These are phyloP conservation scores for Mustelus asterias DNA, from an alignment of 2,113 vertebrate genomes.

Conservation along the genomic window DNA sequence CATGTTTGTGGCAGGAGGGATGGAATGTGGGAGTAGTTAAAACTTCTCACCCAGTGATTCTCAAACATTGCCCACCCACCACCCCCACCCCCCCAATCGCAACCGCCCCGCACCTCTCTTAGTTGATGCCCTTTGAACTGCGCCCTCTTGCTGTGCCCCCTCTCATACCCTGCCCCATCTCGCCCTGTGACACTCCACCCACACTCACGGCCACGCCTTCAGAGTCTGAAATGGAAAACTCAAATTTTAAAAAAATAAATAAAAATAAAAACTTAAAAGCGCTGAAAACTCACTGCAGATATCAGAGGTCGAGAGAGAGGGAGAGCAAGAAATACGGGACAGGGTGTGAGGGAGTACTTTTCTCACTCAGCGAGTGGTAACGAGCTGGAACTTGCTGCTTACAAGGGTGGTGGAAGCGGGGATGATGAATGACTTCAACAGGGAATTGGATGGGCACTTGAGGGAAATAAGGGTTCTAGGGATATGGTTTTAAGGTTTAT, in stretches of 20 bases:
- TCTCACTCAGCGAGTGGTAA: neutral
- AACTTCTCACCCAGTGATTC: neutral
- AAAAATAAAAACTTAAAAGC: neutral
- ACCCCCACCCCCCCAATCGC: neutral
- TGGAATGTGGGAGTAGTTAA: neutral
- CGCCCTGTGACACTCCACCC: neutral
- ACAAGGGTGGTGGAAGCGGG: too few species aligned
- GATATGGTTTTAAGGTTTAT: too few species aligned
- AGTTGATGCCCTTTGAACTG: neutral
- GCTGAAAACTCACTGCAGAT: neutral
- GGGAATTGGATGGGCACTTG: neutral
- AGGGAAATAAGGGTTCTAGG: too few species aligned
- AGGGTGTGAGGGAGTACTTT: too few species aligned
- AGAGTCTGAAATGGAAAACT: too few species aligned
- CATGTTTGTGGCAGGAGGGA: neutral
- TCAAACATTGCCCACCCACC: neutral
- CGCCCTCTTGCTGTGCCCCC: too few species aligned
- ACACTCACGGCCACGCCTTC: neutral
- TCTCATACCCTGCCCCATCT: too few species aligned
- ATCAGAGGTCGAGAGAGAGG: neutral
- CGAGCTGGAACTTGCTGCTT: neutral
- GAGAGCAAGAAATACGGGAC: neutral
- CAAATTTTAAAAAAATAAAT: too few species aligned
- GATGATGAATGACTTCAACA: neutral
- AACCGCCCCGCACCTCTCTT: neutral